Base-by-base conservation (phyloP, 2,113 vertebrate species). In the Grammomys dolichurus region DNA sequence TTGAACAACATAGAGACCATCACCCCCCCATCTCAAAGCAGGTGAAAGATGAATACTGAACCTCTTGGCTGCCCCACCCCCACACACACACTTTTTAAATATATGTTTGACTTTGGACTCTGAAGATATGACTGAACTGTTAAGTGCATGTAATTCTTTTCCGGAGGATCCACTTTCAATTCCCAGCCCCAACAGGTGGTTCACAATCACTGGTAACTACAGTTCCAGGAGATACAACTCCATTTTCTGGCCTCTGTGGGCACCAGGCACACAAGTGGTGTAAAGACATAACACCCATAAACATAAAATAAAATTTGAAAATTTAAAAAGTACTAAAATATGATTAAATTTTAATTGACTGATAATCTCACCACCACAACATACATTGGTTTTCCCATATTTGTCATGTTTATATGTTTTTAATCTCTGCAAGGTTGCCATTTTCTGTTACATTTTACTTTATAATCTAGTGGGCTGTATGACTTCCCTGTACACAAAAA, bases 391-490 rank as follows among this genome's bases (percentile, higher is more conserved):
- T 54, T 87, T 90, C 76, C 24, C 70, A 10, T 72, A 40, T 92
- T 80, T 93, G 81, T 92, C 58, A 6, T 63, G 24, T 16, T 7
- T 40, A 2, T 75, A 75, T 33, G 10, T 24, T 36, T 84, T 93
- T 89, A 63, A 77, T 60, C 5, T 88, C 51, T 51, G 0, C 48
- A 46, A 85, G 22, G 14, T 81, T 3, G 2, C 0, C 85, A 19
- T 93, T 90, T 91, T 81, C 69, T 93, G 28, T 56, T 90, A 91
- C 51, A 69, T 65, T 87, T 95, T 28, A 46, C 12, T 24, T 90
- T 78, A 51, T 43, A 86, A 69, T 82, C 43, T 51, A 89, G 73
- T 40, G 22, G 3, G n/a, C 56, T 89, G 12, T 33, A 72, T 69
- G 1, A 76, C 19, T 93, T 5, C 40, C 31, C 75, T 94, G 46